Conservation (phyloP, 2,113 vertebrate species). For the Peromyscus maniculatus region DNA sequence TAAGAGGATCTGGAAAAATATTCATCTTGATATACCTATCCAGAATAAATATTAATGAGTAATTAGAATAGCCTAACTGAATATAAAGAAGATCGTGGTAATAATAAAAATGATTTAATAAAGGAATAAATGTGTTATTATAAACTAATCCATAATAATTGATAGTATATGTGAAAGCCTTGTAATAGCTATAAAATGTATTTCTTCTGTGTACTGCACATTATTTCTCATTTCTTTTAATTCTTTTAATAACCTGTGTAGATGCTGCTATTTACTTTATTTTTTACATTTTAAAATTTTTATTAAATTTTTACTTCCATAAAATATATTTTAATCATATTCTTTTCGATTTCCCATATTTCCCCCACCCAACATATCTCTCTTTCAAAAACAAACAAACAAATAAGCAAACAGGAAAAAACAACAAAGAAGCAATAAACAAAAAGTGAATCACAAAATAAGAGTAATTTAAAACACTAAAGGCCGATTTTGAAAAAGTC, state of each 20-base stretch:
- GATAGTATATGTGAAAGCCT: neutral
- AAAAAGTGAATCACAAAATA: neutral
- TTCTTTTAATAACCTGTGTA: neutral
- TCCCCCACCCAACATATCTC: no score
- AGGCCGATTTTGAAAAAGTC: neutral
- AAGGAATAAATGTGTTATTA: neutral
- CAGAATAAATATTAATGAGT: neutral
- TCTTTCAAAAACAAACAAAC: neutral
- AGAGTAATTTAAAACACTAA: neutral
- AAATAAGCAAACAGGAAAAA: neutral
- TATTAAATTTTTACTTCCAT: neutral
- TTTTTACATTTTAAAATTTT: neutral
- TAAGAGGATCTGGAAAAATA: neutral
- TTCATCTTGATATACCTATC: neutral
- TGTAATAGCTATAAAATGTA: neutral
- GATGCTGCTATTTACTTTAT: neutral
- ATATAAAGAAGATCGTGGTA: neutral
- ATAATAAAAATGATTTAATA: neutral
- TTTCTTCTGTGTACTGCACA: neutral
- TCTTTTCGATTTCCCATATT: neutral
- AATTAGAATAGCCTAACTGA: neutral
- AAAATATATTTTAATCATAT: neutral
- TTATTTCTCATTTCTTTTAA: no score
- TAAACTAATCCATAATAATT: neutral
- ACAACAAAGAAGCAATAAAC: neutral